Evolutionary conservation across 1,140 invertebrate species (phyloP).

Genomic region (Mycetomoellerius zeteki): DNA sequence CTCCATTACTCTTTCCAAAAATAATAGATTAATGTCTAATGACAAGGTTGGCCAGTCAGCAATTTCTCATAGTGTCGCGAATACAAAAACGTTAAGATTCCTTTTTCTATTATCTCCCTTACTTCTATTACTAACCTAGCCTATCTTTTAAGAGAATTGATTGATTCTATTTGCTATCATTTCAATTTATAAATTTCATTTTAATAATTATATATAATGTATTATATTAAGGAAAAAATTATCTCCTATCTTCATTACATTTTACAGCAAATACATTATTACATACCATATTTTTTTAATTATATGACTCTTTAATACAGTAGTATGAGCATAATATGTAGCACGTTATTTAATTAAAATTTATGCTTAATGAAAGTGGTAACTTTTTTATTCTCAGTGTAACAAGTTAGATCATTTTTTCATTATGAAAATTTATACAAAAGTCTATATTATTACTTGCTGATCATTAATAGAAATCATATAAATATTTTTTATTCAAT

Average conservation of each 20-base stretch:
- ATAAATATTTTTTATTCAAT: background rate
- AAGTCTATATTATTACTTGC: background rate
- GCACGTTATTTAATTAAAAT: slow-evolving; percentile 31
- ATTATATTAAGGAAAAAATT: background rate
- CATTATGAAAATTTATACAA: background rate
- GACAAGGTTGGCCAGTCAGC: slow-evolving; percentile 19
- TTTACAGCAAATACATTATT: slow-evolving; percentile 7
- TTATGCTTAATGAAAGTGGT: slow-evolving; percentile 13
- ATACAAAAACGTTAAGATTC: slow-evolving; percentile 17
- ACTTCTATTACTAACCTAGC: background rate
- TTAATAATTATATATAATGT: background rate
- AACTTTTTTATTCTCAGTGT: background rate
- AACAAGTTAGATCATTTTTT: background rate
- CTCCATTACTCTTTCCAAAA: slow-evolving; percentile 34
- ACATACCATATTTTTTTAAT: background rate
- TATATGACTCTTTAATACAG: background rate
- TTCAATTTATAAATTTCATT: background rate
- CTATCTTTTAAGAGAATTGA: background rate
- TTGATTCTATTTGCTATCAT: background rate
- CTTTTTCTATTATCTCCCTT: background rate
- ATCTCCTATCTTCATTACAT: background rate
- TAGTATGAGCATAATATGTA: background rate
- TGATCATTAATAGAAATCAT: background rate
- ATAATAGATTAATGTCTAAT: slow-evolving; percentile 31
- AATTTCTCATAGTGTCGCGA: slow-evolving; percentile 13